These are phyloP conservation scores for Melopsittacus undulatus DNA, from an alignment of 2,797 vertebrate species.

Conservation along the genomic window DNA sequence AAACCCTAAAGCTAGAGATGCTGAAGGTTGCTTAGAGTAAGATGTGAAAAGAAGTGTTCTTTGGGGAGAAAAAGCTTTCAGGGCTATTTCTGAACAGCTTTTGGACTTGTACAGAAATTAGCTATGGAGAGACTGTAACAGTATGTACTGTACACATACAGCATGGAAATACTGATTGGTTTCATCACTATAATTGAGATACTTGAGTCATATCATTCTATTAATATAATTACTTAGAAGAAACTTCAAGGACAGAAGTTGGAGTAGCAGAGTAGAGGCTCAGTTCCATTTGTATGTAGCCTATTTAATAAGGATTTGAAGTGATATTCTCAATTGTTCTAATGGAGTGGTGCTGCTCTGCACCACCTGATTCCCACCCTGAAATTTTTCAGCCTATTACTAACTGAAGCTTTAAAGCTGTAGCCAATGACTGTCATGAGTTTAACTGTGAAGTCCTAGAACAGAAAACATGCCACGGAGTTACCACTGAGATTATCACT, in stretches of 20 bases:
- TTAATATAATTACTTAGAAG: neutral
- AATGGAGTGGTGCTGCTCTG: neutral
- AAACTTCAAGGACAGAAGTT: neutral
- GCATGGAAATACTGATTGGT: neutral
- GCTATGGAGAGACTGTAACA: neutral
- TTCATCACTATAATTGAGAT: neutral
- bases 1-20: neutral
- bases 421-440: neutral
- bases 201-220: neutral
- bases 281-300: neutral
- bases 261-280: neutral
- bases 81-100: neutral
- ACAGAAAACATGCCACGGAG: neutral
- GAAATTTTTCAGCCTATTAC: accelerated
- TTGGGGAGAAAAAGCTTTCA: neutral
- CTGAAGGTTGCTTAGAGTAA: neutral
- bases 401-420: neutral
- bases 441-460: neutral
- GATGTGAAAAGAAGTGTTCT: neutral
- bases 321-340: neutral
- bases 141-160: neutral
- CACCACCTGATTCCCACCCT: neutral
- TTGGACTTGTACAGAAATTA: neutral
- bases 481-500: neutral
- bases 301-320: neutral